A percentile compares a stretch with the other conserved stretches of the same genome.
Evolutionary conservation across 2,113 vertebrate genomes (phyloP).

Genomic region (Silurus asotus): DNA sequence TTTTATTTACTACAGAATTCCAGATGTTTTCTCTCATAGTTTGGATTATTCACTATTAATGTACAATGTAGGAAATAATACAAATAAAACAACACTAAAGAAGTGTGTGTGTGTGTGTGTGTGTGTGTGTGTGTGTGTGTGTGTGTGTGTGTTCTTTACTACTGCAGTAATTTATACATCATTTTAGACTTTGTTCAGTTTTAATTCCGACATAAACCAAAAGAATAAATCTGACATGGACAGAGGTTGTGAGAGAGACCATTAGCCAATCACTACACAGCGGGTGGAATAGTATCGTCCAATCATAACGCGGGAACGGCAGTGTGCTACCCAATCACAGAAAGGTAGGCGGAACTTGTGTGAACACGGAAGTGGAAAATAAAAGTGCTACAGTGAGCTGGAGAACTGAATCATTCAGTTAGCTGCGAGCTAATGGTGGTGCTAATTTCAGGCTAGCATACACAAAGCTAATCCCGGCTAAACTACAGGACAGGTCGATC

Average conservation of each 20-base stretch:
- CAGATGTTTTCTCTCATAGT: too few species aligned
- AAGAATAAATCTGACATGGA: not conserved
- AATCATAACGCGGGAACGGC: not conserved
- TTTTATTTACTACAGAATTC: too few species aligned
- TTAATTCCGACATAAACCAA: too few species aligned
- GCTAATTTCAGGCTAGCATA: not conserved
- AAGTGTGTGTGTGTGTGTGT: too few species aligned
- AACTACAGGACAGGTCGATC: constrained; percentile 56
- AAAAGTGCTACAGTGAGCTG: constrained; percentile 39
- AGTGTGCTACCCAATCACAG: not conserved
- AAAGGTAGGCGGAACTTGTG: not conserved
- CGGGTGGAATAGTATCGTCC: not conserved
- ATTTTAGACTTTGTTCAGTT: too few species aligned
- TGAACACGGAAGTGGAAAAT: not conserved
- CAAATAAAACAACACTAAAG: too few species aligned
- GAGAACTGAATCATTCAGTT: constrained; percentile 36
- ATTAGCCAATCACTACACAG: not conserved
- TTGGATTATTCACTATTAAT: too few species aligned
- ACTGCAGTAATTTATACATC: too few species aligned
- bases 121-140: too few species aligned
- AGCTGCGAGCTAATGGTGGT: constrained; percentile 45
- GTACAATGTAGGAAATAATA: too few species aligned
- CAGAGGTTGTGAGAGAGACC: not conserved
- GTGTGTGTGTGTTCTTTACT: too few species aligned
- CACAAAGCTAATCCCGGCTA: constrained; percentile 28